Base-by-base conservation (phyloP, 2,113 vertebrate species). In the Apodemus speciosus region DNA sequence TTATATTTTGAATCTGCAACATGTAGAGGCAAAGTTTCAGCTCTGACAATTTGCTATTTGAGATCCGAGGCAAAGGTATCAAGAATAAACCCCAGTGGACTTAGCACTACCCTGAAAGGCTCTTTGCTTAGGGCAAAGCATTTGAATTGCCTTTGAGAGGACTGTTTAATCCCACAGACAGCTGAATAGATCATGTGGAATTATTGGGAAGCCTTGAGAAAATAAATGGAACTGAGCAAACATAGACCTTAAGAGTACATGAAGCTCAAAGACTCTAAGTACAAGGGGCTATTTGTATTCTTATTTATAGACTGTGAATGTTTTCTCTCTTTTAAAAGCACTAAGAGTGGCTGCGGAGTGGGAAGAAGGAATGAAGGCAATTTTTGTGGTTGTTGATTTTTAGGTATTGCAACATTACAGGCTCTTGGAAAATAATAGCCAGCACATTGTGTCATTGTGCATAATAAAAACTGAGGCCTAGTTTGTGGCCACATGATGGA, bases 1-100 rank as follows among this genome's bases (percentile, higher is more conserved):
- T 87, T 68, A 84, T 93, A 64, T 95, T 97, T 90, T 96, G 89
- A 96, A 95, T 89, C 91, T 88, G 85, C 15, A 95, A 83, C 89
- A 87, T 72, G 93, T 53, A 96, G 85, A 94, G 38, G 69, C 71
- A 92, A 85, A 88, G 38, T 81, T 92, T 93, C 51, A 90, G 81
- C 77, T 93, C 88, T 94, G 88, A 94, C 87, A 95, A 84, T 95
- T 96, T 91, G 43, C 85, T 85, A 93, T 94, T 95, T 91, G 88
- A 85, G 79, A 80, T 77, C 51, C 2, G 56, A 72, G 73, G 89
- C 72, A 79, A 84, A 87, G 56, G 27, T 62, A 81, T 85, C 58
- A 93, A 88, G 77, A 92, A 76, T 85, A 95, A 95, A 91, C 43
- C 56, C 56, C 56, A 32, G 11, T 35, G 83, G 66, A 90, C 8